Evolutionary conservation across 2,797 vertebrate species (phyloP), one percentile per base, ranked within the genome.

Genomic region (Molossus alvarezi): DNA sequence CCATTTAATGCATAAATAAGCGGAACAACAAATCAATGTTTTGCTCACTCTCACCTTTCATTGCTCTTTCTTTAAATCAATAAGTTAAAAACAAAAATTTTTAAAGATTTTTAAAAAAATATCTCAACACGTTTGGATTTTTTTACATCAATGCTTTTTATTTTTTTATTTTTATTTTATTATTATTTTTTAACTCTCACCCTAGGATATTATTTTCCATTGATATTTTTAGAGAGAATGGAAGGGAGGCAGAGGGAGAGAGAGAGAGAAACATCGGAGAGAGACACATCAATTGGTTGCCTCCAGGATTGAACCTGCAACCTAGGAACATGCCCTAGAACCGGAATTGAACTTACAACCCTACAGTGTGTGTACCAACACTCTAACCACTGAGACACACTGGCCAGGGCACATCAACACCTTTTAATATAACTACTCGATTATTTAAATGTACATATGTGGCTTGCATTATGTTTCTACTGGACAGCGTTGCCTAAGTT

Each of bases 371-470:
- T 27, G n/a, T 51, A 29, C n/a, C 20, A 6, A 33, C 0, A 8
- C 51, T n/a, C 75, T 21, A 55, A 18, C 51, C 29, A 77, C 51
- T 33, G 29, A 77, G 29, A n/a, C 76, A 79, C 29, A 55, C 53
- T 1, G 11, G 75, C 29, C 53, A 55, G 53, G 33, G 53, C 29
- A 55, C 1, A 0, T 55, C 29, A 53, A 77, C 29, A 57, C 75
- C 53, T 57, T 57, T 77, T 77, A 77, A 76, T 55, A 55, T 33
- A 11, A 57, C 53, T 77, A 23, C 62, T 81, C 81, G 53, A 69
- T 72, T 77, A 60, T 84, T 84, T 90, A 67, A 80, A n/a, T 69
- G 45, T 82, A 82, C 17, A 10, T 88, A 53, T 58, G 48, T 88
- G 72, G 53, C 27, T 60, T 85, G 72, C 21, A 21, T 62, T 73